Evolutionary conservation across 2,113 vertebrate genomes (phyloP).

Genomic region (human): DNA sequence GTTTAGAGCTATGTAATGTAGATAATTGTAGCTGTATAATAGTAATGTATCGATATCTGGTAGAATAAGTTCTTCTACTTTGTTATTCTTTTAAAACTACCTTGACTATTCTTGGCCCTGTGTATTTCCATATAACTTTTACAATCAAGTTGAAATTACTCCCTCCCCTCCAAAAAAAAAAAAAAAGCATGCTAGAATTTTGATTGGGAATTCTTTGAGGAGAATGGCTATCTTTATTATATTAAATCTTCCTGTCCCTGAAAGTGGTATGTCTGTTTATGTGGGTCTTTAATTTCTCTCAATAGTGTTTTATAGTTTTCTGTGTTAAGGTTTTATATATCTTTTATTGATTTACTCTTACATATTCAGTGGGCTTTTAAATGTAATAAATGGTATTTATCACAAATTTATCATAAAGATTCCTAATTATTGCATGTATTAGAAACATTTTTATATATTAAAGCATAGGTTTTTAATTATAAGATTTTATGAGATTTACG

Average conservation of each 20-base stretch:
- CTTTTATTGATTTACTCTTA: background rate
- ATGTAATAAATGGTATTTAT: background rate
- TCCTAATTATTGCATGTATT: background rate
- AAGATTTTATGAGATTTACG: background rate
- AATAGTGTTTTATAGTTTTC: background rate
- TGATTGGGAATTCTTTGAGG: background rate
- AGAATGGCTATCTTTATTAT: background rate
- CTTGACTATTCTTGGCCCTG: background rate
- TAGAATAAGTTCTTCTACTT: background rate
- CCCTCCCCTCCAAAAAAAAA: too few relatives aligned
- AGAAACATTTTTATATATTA: conserved; percentile 18
- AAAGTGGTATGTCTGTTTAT: background rate
- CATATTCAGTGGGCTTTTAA: background rate
- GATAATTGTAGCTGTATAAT: background rate
- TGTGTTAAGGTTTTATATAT: background rate
- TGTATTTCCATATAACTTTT: conserved; percentile 7
- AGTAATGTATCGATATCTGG: background rate
- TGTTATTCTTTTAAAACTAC: background rate
- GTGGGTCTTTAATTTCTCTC: conserved; percentile 11
- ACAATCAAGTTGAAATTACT: background rate
- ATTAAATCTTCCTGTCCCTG: background rate
- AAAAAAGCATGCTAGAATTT: background rate
- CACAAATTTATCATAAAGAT: background rate
- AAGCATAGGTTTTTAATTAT: background rate
- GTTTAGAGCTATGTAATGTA: background rate